phyloP scores from a whole-genome alignment of 2,888 invertebrate species.

The Nymphalis polychloros region DNA sequence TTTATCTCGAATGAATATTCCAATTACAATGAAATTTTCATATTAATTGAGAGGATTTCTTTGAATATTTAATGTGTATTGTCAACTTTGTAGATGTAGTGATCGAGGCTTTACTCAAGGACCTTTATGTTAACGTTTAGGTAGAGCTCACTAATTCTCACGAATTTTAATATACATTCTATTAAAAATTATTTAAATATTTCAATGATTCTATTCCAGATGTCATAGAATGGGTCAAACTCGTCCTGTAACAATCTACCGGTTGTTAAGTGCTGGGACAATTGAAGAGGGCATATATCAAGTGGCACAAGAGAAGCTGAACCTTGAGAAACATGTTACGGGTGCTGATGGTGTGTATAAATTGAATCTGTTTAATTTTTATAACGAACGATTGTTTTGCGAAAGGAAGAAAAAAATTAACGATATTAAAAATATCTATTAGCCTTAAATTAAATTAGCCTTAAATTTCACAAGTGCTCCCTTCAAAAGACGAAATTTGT shows the following conservation, averaged over 20 bases:
- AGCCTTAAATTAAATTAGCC: too few species aligned
- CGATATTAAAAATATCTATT: too few species aligned
- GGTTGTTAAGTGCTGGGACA: slow-evolving; percentile 91
- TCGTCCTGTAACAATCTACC: slow-evolving; percentile 92
- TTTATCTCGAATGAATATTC: too few species aligned
- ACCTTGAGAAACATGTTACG: slow-evolving; percentile 93
- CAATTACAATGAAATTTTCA: too few species aligned
- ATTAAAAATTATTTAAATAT: not conserved
- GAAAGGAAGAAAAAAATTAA: too few species aligned
- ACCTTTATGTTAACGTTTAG: not conserved
- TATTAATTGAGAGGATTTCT: too few species aligned
- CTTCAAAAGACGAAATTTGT: too few species aligned
- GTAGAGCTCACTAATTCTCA: not conserved
- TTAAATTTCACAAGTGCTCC: too few species aligned
- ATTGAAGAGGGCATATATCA: slow-evolving; percentile 96
- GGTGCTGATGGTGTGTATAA: slow-evolving; percentile 77
- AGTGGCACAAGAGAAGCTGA: slow-evolving; percentile 94
- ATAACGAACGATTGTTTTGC: not conserved
- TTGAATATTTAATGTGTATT: too few species aligned
- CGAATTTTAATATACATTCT: not conserved
- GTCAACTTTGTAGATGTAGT: too few species aligned
- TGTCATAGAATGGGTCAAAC: slow-evolving; percentile 90
- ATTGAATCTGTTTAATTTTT: not conserved
- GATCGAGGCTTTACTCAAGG: too few species aligned
- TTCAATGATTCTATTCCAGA: slow-evolving; percentile 52